These are phyloP conservation scores for Melanotaenia duboulayi DNA, from an alignment of 2,113 vertebrate species.

Conservation along the genomic window DNA sequence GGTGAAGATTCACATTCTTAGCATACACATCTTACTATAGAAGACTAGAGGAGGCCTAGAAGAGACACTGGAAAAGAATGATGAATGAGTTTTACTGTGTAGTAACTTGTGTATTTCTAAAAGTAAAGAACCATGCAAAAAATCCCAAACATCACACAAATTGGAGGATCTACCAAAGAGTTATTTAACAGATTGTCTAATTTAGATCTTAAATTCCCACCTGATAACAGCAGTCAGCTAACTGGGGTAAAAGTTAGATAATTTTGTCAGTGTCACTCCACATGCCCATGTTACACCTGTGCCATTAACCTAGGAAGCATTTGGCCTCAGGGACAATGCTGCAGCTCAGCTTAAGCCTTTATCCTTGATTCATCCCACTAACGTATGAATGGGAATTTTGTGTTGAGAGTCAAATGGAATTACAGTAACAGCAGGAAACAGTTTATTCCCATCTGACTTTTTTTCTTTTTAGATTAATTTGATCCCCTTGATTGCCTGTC, in stretches of 20 bases:
- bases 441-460: slow-evolving; percentile 38
- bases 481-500: slow-evolving; percentile 45
- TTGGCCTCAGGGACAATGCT: slow-evolving; percentile 38
- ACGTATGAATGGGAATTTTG: slow-evolving; percentile 62
- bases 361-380: slow-evolving; percentile 49
- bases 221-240: slow-evolving; percentile 17
- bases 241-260: slow-evolving; percentile 5
- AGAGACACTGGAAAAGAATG: too few species aligned
- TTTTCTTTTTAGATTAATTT: slow-evolving; percentile 44
- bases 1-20: too few species aligned
- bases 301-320: slow-evolving; percentile 49
- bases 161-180: neutral
- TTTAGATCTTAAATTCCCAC: slow-evolving; percentile 38
- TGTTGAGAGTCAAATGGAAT: slow-evolving; percentile 55
- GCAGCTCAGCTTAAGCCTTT: slow-evolving; percentile 48
- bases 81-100: too few species aligned
- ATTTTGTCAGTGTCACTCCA: slow-evolving; percentile 29
- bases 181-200: slow-evolving; percentile 13
- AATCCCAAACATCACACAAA: slow-evolving; percentile 2
- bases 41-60: too few species aligned
- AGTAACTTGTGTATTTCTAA: too few species aligned
- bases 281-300: slow-evolving; percentile 30
- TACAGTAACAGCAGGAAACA: slow-evolving; percentile 43
- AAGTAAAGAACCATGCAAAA: neutral
- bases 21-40: too few species aligned